Percentiles rank a stretch among this genome's conserved stretches.
Evolutionary conservation across 2,113 vertebrate genomes (phyloP).

Genomic region (Isichthys henryi): DNA sequence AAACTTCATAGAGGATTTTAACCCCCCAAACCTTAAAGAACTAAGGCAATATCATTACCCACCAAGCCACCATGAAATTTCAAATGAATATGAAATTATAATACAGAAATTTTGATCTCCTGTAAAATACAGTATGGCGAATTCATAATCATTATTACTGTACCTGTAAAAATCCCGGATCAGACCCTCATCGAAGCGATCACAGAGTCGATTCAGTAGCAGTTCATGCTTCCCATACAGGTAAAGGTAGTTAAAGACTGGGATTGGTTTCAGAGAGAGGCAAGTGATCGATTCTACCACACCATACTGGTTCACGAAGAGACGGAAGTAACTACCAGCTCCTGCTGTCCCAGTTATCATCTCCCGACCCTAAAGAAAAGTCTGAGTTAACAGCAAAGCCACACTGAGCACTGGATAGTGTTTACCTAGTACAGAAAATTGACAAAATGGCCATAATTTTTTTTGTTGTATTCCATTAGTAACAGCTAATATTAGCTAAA

Average conservation of each 20-base stretch:
- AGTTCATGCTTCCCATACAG: constrained; percentile 79
- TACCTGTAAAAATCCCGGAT: constrained; percentile 84
- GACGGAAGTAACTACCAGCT: constrained; percentile 74
- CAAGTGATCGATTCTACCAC: constrained; percentile 80
- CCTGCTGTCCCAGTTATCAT: constrained; percentile 64
- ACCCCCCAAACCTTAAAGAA: not conserved
- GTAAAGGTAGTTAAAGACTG: constrained; percentile 72
- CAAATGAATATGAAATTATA: not conserved
- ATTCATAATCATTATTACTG: not conserved
- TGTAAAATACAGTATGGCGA: not conserved
- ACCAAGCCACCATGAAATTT: not conserved
- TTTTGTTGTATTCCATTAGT: not conserved
- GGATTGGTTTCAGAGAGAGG: constrained; percentile 67
- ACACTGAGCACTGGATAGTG: not conserved
- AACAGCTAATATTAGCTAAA: not conserved
- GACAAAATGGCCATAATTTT: not conserved
- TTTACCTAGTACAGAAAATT: not conserved
- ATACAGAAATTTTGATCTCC: not conserved
- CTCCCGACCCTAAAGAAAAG: constrained; percentile 58
- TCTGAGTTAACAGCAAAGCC: no score
- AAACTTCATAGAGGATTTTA: not conserved
- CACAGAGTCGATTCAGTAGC: constrained; percentile 73
- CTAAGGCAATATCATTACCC: not conserved
- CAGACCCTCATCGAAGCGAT: constrained; percentile 55
- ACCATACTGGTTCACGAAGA: constrained; percentile 61